These are phyloP conservation scores for Fringilla coelebs DNA, from an alignment of 2,797 vertebrate genomes.

Conservation along the genomic window DNA sequence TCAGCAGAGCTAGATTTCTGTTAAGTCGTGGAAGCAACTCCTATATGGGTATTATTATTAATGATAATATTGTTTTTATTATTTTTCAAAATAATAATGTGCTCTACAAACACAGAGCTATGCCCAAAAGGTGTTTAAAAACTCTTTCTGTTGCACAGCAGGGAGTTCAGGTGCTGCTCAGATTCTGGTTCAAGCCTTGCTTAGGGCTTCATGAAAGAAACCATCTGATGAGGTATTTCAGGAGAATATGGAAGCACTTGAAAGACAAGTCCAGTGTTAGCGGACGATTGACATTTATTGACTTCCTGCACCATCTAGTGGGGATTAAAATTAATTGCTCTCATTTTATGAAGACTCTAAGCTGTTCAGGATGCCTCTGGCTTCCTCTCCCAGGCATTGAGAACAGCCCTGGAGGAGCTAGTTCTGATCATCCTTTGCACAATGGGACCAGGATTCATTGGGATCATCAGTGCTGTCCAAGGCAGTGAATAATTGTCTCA, in stretches of 20 bases:
- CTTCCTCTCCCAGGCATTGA: neutral
- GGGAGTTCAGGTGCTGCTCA: neutral
- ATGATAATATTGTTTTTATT: neutral
- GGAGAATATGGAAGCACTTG: conserved; percentile 25
- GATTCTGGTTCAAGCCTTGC: neutral
- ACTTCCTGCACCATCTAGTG: conserved; percentile 71
- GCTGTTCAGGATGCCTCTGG: neutral
- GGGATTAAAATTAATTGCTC: conserved; percentile 63
- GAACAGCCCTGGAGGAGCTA: neutral
- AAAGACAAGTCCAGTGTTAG: conserved; percentile 25
- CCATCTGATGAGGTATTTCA: neutral
- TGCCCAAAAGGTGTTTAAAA: neutral
- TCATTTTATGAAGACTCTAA: conserved; percentile 23
- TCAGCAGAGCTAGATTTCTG: neutral
- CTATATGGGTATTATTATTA: neutral
- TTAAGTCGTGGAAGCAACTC: neutral
- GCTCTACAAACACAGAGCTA: neutral
- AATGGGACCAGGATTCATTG: neutral
- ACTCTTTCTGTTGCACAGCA: neutral
- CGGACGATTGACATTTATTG: conserved; percentile 59
- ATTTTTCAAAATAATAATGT: neutral
- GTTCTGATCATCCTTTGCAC: neutral
- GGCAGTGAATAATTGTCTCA: neutral
- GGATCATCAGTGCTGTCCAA: neutral
- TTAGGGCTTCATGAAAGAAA: neutral